Conservation (phyloP, 2,113 vertebrate species). For the Oryzias melastigma region DNA sequence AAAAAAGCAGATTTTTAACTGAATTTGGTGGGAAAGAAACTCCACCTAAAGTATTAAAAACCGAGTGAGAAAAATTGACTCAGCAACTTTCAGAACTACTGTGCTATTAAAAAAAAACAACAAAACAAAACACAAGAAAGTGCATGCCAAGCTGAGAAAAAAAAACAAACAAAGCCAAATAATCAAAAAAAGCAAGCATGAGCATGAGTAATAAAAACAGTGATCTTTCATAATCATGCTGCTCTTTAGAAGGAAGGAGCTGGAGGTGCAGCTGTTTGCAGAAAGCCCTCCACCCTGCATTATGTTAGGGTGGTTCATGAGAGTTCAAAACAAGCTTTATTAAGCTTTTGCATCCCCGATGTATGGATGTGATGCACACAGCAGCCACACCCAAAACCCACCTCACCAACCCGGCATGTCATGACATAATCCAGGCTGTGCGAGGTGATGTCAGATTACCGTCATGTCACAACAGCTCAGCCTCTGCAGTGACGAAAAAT, state of each 20-base stretch:
- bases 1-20: slow-evolving; percentile 38
- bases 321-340: slow-evolving; percentile 64
- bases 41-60: slow-evolving; percentile 2
- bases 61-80: slow-evolving; percentile 13
- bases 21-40: slow-evolving; percentile 11
- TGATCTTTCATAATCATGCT: slow-evolving; percentile 2
- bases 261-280: slow-evolving; percentile 2
- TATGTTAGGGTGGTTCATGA: slow-evolving; percentile 37
- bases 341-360: slow-evolving; percentile 27
- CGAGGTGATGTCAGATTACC: slow-evolving; percentile 52
- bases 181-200: slow-evolving; percentile 5
- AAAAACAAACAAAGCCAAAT: slow-evolving; percentile 24
- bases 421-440: slow-evolving; percentile 39
- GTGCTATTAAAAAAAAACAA: slow-evolving; percentile 5
- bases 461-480: slow-evolving; percentile 46
- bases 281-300: slow-evolving; percentile 20
- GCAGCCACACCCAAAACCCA: slow-evolving; percentile 36
- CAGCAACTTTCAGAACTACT: slow-evolving; percentile 25
- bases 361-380: slow-evolving; percentile 34
- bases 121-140: slow-evolving; percentile 32
- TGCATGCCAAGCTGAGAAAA: slow-evolving; percentile 5
- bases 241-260: slow-evolving; percentile 6
- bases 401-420: slow-evolving; percentile 21
- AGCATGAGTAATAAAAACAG: slow-evolving; percentile 15
- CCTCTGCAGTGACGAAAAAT: slow-evolving; percentile 21